phyloP scores from a whole-genome alignment of 2,888 invertebrate genomes.

The Lasioglossum vierecki region DNA sequence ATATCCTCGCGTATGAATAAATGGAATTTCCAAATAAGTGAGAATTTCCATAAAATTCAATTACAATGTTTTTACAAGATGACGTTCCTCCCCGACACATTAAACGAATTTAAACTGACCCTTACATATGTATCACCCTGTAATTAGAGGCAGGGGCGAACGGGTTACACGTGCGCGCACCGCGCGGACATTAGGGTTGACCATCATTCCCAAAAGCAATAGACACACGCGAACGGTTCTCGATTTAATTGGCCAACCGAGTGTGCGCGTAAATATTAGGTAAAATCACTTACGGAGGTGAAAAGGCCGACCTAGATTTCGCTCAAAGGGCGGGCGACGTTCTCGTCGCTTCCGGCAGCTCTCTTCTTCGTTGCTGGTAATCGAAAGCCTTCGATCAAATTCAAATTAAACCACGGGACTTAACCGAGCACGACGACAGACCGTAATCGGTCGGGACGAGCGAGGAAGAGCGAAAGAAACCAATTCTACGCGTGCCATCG shows the following conservation, averaged over 20 bases:
- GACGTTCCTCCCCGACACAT: background rate
- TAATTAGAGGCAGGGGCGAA: background rate
- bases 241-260: background rate
- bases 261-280: background rate
- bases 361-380: background rate
- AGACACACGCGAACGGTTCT: background rate
- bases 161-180: background rate
- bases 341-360: background rate
- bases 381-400: constrained; percentile 20
- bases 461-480: background rate
- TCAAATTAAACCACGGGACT: constrained; percentile 13
- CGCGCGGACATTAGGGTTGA: background rate
- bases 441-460: background rate
- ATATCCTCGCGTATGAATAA: background rate
- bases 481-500: constrained; percentile 4
- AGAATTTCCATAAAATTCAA: background rate
- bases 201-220: background rate
- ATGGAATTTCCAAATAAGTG: background rate
- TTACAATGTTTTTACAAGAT: background rate
- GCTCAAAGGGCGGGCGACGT: background rate
- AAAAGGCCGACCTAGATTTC: constrained; percentile 6
- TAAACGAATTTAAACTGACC: background rate
- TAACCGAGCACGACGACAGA: constrained; percentile 3
- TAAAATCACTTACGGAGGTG: background rate
- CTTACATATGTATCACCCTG: background rate